Base-by-base conservation (phyloP, 2,888 invertebrate species). In the Synergus gifuensis region DNA sequence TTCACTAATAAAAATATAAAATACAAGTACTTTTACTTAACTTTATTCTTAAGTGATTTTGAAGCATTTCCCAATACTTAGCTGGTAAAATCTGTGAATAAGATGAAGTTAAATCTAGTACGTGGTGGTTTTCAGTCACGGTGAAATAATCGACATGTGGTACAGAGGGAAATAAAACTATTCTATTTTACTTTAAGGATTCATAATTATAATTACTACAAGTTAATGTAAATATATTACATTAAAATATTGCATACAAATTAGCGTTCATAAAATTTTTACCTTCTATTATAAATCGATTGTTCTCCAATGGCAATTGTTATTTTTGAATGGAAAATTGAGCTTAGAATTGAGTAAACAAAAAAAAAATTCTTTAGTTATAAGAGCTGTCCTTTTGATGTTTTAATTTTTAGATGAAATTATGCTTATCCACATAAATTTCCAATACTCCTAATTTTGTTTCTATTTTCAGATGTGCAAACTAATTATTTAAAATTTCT, bases 71-170 rank as follows among this genome's bases (percentile, higher is more conserved):
- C 12, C 14, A 22, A 28, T 28, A 5, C 14, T 62, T 12, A 9
- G 12, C n/a, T 44, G n/a, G 11, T 4, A 54, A 40, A 40, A 36
- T 73, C 36, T 54, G 73, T 73, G 54, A 73, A 73, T 73, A 54
- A 40, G 54, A 73, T 73, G 36, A 11, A 40, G 18, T 11, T 66
- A n/a, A 73, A 7, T 54, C n/a, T 73, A 73, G 22, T 46, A 73
- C 36, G 83, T 84, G 85, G 89, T 89, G 89, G 89, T 89, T 85
- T 88, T 88, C 84, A 88, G 89, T 89, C 89, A 89, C 88, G 88
- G 89, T 88, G 88, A 89, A 88, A 83, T 85, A 80, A 85, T 83
- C 76, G 28, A 78, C 77, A 82, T 49, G 77, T 77, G 28, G 60
- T 76, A 22, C 28, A 76, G 22, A 62, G 46, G 42, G 42, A 42